Evolutionary conservation across 1,140 invertebrate species (phyloP).

Genomic region (Apis mellifera): Amel_HAv3.1 CM009942.2:10235001-10235500

Average conservation of each 20-base stretch:
- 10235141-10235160: background rate
- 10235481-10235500: background rate
- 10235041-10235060: background rate
- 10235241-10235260: too few species aligned
- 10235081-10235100: background rate
- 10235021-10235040: too few species aligned
- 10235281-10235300: too few species aligned
- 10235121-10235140: background rate
- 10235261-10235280: too few species aligned
- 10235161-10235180: background rate
- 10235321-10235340: too few species aligned
- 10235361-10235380: too few species aligned
- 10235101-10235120: background rate
- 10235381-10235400: too few species aligned
- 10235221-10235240: background rate
- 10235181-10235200: background rate
- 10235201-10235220: background rate
- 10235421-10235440: too few species aligned
- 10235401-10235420: too few species aligned
- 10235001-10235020: constrained; percentile 66
- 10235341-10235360: too few species aligned
- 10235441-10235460: too few species aligned
- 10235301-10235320: too few species aligned
- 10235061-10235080: background rate
- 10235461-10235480: background rate